phyloP scores from a whole-genome alignment of 37 sponge, comb jelly and placozoan genomes.

The Amphimedon queenslandica region DNA sequence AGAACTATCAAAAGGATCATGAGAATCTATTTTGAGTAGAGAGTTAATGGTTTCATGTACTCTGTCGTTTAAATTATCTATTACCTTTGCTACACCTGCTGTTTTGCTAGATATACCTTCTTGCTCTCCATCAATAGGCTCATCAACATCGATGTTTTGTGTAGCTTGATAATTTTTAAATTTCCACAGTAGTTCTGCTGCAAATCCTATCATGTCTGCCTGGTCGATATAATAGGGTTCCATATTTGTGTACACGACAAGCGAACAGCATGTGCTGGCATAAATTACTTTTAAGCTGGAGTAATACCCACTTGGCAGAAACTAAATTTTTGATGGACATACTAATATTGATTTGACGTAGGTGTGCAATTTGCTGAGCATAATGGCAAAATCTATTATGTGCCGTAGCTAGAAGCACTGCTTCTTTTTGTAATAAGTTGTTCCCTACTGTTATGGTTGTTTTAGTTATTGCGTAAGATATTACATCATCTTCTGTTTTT shows the following conservation, averaged over 20 bases:
- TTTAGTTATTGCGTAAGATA: background rate
- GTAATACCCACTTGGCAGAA: conserved; percentile 9
- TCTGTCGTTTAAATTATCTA: background rate
- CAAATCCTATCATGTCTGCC: conserved; percentile 7
- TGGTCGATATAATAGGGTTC: conserved; percentile 19
- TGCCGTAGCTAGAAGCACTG: conserved; percentile 2
- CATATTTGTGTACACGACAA: conserved; percentile 9
- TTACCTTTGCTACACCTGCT: background rate
- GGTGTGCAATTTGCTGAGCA: background rate
- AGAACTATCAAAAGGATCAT: background rate
- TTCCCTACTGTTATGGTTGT: background rate
- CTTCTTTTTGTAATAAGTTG: conserved; percentile 1
- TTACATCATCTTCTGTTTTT: background rate
- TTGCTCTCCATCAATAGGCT: background rate
- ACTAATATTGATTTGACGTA: background rate
- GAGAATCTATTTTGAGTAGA: background rate
- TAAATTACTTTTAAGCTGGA: conserved; percentile 3
- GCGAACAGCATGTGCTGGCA: conserved; percentile 13
- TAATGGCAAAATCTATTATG: background rate
- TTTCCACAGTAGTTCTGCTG: conserved; percentile 5
- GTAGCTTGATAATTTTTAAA: background rate
- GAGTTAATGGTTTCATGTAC: background rate
- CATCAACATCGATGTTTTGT: background rate
- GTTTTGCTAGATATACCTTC: background rate
- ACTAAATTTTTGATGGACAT: background rate